phyloP scores from a whole-genome alignment of 2,113 vertebrate species.

The Mobula hypostoma region DNA sequence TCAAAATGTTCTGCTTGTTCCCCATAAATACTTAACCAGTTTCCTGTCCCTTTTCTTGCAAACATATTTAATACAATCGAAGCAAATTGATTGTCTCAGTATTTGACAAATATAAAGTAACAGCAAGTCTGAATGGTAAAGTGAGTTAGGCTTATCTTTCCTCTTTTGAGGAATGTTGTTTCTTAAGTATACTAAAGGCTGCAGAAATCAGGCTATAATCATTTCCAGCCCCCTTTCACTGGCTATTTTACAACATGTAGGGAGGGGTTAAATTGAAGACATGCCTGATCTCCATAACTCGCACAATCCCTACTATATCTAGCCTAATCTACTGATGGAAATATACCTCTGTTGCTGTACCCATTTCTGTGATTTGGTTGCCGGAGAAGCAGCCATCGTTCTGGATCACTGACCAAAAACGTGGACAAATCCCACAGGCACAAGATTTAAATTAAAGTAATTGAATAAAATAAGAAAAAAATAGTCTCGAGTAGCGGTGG shows the following conservation, averaged over 20 bases:
- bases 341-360: too few species aligned
- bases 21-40: not conserved
- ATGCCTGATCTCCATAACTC: not conserved
- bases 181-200: not conserved
- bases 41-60: not conserved
- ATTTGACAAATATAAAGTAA: not conserved
- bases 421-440: too few species aligned
- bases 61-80: not conserved
- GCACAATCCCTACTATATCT: not conserved
- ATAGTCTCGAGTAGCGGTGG: too few species aligned
- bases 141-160: not conserved
- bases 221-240: not conserved
- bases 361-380: too few species aligned
- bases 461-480: too few species aligned
- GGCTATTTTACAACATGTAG: not conserved
- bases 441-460: too few species aligned
- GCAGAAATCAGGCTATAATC: not conserved
- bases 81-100: not conserved
- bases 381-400: too few species aligned
- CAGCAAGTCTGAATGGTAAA: not conserved
- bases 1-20: not conserved
- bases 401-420: too few species aligned
- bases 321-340: not conserved
- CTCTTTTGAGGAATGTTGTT: not conserved
- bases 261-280: not conserved